Evolutionary conservation across 2,797 vertebrate species (phyloP).

Genomic region (Cuniculus paca): DNA sequence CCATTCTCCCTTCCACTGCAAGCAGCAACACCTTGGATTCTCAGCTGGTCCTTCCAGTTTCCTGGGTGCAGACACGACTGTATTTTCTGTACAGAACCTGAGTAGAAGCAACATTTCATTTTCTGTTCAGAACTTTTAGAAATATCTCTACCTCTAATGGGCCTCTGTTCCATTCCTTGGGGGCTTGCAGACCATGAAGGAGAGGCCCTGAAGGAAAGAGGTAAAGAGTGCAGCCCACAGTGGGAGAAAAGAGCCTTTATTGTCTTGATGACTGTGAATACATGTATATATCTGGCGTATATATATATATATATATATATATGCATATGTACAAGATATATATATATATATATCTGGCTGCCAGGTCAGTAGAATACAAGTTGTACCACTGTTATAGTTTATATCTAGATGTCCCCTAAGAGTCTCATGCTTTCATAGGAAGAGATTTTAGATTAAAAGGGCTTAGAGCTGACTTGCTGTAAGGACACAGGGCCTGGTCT

Average conservation of each 20-base stretch:
- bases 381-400: background rate
- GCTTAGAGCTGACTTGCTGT: background rate
- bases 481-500: background rate
- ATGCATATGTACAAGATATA: no score
- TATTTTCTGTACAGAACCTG: rapidly evolving
- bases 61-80: rapidly evolving
- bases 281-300: no score
- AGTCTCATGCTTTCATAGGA: background rate
- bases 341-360: background rate
- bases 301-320: no score
- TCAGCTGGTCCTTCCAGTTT: rapidly evolving
- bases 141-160: rapidly evolving
- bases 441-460: background rate
- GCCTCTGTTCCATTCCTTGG: background rate
- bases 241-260: rapidly evolving
- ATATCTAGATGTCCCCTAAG: background rate
- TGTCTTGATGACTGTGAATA: rapidly evolving
- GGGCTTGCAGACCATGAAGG: rapidly evolving
- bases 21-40: background rate
- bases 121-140: background rate
- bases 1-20: rapidly evolving
- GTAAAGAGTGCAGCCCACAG: background rate
- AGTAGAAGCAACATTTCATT: background rate
- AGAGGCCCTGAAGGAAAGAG: background rate
- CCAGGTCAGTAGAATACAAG: background rate